phyloP scores from a whole-genome alignment of 2,797 vertebrate species.

The Halcyon badia region DNA sequence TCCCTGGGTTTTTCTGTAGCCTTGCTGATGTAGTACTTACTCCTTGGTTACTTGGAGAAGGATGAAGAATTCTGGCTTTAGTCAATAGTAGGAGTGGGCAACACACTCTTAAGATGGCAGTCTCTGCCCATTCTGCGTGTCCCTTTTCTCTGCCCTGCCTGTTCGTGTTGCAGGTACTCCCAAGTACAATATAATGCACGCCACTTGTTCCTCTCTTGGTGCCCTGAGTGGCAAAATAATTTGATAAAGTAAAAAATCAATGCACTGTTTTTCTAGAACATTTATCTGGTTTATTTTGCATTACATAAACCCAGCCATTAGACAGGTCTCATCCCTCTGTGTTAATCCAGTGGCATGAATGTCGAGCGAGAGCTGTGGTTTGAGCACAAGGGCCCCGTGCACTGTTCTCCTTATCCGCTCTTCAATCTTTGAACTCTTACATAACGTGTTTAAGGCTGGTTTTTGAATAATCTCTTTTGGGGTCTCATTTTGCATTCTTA shows the following conservation, averaged over 20 bases:
- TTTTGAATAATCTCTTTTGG: constrained; percentile 58
- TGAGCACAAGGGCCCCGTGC: neutral
- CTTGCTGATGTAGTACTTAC: neutral
- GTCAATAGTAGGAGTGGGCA: neutral
- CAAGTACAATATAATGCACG: fast-evolving
- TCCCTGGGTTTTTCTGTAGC: neutral
- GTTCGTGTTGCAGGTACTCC: neutral
- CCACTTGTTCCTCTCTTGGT: fast-evolving
- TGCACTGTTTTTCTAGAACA: neutral
- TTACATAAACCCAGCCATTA: constrained; percentile 57
- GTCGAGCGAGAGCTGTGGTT: neutral
- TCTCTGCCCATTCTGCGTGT: neutral
- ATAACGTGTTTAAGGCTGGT: constrained; percentile 42
- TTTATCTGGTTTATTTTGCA: constrained; percentile 21
- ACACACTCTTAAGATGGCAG: neutral
- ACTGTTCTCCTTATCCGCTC: neutral
- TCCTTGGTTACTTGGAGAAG: neutral
- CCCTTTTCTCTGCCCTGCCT: neutral
- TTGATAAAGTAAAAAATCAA: neutral
- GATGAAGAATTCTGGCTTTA: neutral
- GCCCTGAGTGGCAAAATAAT: neutral
- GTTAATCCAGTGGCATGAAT: neutral
- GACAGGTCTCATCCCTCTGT: neutral
- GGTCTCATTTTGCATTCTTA: constrained; percentile 48
- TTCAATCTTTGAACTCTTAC: constrained; percentile 30